Conservation (phyloP, 2,797 vertebrate species). For the Aythya fuligula region DNA sequence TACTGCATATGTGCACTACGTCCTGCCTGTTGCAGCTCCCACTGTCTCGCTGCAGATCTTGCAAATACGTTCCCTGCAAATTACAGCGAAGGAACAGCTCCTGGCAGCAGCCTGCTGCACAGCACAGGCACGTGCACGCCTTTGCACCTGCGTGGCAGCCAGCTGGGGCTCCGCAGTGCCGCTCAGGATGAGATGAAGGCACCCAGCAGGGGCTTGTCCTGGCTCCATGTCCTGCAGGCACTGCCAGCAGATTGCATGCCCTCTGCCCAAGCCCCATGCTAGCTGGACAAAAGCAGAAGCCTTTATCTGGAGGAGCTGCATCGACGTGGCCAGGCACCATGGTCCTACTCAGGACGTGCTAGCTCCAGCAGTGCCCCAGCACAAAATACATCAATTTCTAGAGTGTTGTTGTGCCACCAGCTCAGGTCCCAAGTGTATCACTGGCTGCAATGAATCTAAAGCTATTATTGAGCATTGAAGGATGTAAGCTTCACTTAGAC, state of each 20-base stretch:
- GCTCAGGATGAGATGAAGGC: neutral
- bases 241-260: no score
- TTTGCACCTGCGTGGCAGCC: no score
- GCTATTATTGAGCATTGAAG: neutral
- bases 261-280: neutral
- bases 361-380: neutral
- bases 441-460: neutral
- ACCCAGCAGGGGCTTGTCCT: neutral
- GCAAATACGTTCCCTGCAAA: neutral
- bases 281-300: neutral
- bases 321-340: neutral
- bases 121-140: neutral
- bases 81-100: neutral
- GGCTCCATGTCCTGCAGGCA: neutral
- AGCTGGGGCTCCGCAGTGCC: no score
- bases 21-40: neutral
- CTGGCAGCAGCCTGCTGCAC: neutral
- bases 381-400: neutral
- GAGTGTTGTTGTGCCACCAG: neutral
- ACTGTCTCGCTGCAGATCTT: neutral
- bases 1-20: no score
- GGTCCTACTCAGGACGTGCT: neutral
- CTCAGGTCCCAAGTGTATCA: neutral
- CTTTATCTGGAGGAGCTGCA: neutral
- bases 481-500: neutral